Percentiles rank a stretch among this genome's conserved stretches.
These are phyloP conservation scores for Phaethornis superciliosus DNA, from an alignment of 2,113 vertebrate genomes.

Conservation along the genomic window DNA sequence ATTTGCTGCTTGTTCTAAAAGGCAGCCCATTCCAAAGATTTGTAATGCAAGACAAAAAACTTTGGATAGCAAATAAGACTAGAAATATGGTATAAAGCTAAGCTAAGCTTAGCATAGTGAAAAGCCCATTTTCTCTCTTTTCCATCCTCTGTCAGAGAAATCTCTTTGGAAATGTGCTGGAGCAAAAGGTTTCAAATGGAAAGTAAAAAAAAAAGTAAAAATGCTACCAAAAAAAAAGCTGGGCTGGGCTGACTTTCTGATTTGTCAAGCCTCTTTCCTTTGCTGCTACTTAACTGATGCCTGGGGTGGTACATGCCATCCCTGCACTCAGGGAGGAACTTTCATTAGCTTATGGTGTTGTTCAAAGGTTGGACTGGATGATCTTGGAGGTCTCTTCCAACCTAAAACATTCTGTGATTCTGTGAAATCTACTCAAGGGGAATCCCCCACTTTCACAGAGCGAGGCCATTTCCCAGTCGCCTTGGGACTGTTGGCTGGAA, in stretches of 20 bases:
- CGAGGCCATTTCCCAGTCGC: background rate
- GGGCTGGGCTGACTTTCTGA: background rate
- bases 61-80: background rate
- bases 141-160: background rate
- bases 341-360: no score
- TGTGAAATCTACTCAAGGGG: accelerated
- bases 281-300: background rate
- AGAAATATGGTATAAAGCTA: background rate
- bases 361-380: no score
- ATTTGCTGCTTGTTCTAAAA: background rate
- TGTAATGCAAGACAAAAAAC: background rate
- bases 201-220: background rate
- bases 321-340: background rate
- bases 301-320: background rate
- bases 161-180: background rate
- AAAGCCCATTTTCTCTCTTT: background rate
- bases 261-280: background rate
- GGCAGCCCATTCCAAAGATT: background rate
- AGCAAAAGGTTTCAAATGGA: background rate
- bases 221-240: background rate
- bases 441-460: accelerated
- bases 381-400: no score
- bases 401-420: no score
- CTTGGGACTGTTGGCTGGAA: background rate
- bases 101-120: background rate